Evolutionary conservation across 2,113 vertebrate genomes (phyloP).

Genomic region (Pollachius pollachius): DNA sequence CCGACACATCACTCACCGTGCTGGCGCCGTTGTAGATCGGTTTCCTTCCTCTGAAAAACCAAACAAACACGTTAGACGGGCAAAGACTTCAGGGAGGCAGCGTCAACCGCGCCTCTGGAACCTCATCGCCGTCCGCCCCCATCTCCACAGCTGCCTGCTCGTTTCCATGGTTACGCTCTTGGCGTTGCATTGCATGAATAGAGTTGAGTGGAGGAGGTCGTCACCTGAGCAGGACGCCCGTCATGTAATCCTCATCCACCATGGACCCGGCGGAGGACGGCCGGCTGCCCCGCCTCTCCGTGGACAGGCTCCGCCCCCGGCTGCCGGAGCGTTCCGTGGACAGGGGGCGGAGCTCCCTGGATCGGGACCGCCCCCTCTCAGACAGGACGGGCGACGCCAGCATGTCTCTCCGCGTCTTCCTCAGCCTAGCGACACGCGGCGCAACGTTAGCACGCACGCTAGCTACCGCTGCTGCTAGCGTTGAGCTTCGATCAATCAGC

Average conservation of each 20-base stretch:
- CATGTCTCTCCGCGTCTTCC: slow-evolving; percentile 72
- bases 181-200: too few species aligned
- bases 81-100: neutral
- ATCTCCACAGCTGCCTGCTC: neutral
- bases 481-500: too few species aligned
- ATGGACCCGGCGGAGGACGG: slow-evolving; percentile 82
- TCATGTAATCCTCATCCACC: slow-evolving; percentile 80
- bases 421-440: slow-evolving; percentile 66
- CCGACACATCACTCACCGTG: slow-evolving; percentile 49
- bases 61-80: slow-evolving; percentile 7
- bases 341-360: slow-evolving; percentile 53
- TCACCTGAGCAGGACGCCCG: slow-evolving; percentile 45
- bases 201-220: too few species aligned
- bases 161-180: too few species aligned
- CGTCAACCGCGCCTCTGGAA: neutral
- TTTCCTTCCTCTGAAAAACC: slow-evolving; percentile 63
- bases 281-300: slow-evolving; percentile 81
- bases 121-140: neutral
- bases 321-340: slow-evolving; percentile 44
- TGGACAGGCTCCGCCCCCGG: slow-evolving; percentile 76
- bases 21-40: slow-evolving; percentile 61
- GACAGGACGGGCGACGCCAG: slow-evolving; percentile 56
- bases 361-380: slow-evolving; percentile 66
- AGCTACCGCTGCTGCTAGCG: neutral
- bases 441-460: neutral